Evolutionary conservation across 2,797 vertebrate species (phyloP).

Genomic region (Heteromormyrus szaboi): DNA sequence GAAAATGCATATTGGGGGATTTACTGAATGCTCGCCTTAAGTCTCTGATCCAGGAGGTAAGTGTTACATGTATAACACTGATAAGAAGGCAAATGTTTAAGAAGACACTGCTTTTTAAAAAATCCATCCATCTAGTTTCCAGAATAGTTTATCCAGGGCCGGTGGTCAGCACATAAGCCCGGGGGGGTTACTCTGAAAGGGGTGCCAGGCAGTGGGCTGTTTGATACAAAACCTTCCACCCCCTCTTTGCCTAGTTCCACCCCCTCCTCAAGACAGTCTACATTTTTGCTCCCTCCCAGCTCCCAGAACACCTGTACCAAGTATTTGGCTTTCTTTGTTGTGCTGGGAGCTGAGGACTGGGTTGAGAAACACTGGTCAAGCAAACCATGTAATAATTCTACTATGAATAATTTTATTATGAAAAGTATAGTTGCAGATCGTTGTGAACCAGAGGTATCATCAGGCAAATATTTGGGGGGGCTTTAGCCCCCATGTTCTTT

Average conservation of each 20-base stretch:
- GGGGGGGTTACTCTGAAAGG: neutral
- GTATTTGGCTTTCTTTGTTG: neutral
- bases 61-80: neutral
- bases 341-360: neutral
- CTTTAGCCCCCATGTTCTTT: no score
- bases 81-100: neutral
- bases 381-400: neutral
- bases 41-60: neutral
- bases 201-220: neutral
- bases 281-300: neutral
- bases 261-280: neutral
- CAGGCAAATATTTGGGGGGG: no score
- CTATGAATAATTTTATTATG: neutral
- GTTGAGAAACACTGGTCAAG: neutral
- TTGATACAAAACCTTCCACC: neutral
- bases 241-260: neutral
- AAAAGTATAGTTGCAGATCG: neutral
- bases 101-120: neutral
- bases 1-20: neutral
- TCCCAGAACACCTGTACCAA: neutral
- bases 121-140: neutral
- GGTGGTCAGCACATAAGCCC: neutral
- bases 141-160: neutral
- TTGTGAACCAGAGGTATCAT: neutral
- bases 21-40: neutral